Percentiles rank a stretch among this genome's conserved stretches.
phyloP scores from a whole-genome alignment of 2,797 vertebrate species.

The Halcyon smyrnensis region DNA sequence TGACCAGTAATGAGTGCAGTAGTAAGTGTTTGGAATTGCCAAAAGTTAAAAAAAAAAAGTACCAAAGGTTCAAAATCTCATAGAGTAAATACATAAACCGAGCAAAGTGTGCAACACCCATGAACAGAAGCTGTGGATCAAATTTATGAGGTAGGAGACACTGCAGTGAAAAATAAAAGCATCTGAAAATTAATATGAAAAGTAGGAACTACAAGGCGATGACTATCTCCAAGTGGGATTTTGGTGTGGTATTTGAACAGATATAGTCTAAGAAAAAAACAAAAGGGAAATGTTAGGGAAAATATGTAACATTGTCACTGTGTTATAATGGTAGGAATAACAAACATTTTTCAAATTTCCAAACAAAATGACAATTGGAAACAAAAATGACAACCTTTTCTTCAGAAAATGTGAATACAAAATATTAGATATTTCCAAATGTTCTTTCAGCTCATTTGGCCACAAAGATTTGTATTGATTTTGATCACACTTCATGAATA shows the following conservation, averaged over 20 bases:
- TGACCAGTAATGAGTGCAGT: neutral
- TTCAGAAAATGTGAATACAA: neutral
- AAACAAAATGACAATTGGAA: neutral
- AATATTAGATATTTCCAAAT: neutral
- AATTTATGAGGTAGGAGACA: neutral
- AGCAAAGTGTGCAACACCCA: neutral
- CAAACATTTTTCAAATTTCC: neutral
- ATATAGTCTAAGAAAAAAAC: neutral
- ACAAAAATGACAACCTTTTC: neutral
- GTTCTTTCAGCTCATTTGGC: neutral
- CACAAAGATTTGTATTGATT: neutral
- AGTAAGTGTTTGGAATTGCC: neutral
- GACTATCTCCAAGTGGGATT: neutral
- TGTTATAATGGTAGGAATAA: neutral
- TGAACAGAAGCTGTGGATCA: neutral
- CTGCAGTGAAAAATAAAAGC: neutral
- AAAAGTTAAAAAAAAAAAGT: too few species aligned
- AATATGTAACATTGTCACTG: neutral
- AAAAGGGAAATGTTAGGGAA: neutral
- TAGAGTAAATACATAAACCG: neutral
- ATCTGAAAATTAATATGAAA: neutral
- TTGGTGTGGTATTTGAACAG: neutral
- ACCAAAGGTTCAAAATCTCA: neutral
- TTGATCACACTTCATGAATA: slow-evolving; percentile 11
- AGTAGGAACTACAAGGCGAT: neutral